Percentiles rank a stretch among this genome's conserved stretches.
Evolutionary conservation across 30 jellyfish, hydroid and myxozoan species (phyloP).

Genomic region (Clytia hemisphaerica): DNA sequence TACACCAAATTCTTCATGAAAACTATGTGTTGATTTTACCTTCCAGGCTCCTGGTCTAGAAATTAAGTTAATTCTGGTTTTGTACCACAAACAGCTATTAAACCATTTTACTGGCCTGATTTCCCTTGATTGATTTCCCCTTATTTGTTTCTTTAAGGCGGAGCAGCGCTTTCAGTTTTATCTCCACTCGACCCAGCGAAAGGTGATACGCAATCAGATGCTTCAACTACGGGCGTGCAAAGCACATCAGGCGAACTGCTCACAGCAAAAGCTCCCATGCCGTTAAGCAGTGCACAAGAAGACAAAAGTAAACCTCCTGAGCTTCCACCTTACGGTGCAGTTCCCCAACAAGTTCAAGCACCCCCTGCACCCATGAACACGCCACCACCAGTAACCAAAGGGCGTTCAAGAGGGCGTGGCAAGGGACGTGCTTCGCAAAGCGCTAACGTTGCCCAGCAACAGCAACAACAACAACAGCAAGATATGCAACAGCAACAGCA

Average conservation of each 20-base stretch:
- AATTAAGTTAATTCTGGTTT: too few relatives aligned
- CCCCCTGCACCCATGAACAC: slow-evolving; percentile 32
- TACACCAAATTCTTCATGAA: too few relatives aligned
- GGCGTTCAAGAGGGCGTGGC: slow-evolving; percentile 31
- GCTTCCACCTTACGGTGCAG: slow-evolving; percentile 33
- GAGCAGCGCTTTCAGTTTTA: slow-evolving; percentile 8
- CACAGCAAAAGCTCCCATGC: slow-evolving; percentile 33
- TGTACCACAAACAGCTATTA: not conserved
- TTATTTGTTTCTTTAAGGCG: too few relatives aligned
- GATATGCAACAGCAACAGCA: slow-evolving; percentile 9
- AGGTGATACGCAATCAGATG: not conserved
- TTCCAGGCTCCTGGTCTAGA: too few relatives aligned
- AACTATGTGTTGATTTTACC: too few relatives aligned
- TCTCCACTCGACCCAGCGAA: slow-evolving; percentile 15
- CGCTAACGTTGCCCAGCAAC: slow-evolving; percentile 16
- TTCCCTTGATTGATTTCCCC: too few relatives aligned
- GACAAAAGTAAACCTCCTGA: slow-evolving; percentile 27
- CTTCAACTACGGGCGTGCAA: slow-evolving; percentile 1
- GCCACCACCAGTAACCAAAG: slow-evolving; percentile 12
- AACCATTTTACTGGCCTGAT: not conserved
- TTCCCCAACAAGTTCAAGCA: slow-evolving; percentile 7
- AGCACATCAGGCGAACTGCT: slow-evolving; percentile 14
- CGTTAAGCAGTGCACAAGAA: slow-evolving; percentile 30
- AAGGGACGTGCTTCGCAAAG: slow-evolving; percentile 15
- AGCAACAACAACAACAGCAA: slow-evolving; percentile 30